These are phyloP conservation scores for Lutraria lutraria DNA, from an alignment of 2,888 invertebrate genomes.

Conservation along the genomic window DNA sequence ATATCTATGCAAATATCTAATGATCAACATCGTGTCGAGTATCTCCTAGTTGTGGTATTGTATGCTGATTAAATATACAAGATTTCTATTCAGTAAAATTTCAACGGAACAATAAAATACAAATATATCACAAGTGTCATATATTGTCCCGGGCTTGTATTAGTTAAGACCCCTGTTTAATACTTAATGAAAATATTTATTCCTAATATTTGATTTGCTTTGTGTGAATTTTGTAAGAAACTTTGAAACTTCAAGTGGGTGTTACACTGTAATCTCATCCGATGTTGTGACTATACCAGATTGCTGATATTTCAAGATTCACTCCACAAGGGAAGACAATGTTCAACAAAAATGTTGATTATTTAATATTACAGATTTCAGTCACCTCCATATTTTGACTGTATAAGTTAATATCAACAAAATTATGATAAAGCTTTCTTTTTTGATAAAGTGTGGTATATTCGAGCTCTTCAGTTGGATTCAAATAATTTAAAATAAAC, in stretches of 20 bases:
- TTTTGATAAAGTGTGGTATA: not conserved
- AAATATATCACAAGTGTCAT: slow-evolving; percentile 22
- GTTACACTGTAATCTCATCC: not conserved
- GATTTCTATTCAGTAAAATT: not conserved
- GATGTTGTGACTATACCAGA: not conserved
- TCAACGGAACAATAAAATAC: slow-evolving; percentile 15
- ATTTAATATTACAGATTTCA: not conserved
- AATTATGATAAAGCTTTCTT: not conserved
- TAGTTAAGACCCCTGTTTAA: slow-evolving; percentile 37
- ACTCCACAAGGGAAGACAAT: not conserved
- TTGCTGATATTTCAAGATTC: slow-evolving; percentile 15
- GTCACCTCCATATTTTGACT: not conserved
- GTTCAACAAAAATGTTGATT: not conserved
- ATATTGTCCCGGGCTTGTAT: not conserved
- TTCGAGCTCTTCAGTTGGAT: not conserved
- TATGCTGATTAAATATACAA: slow-evolving; percentile 7
- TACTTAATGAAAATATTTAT: slow-evolving; percentile 48
- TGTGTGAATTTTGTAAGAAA: slow-evolving; percentile 1
- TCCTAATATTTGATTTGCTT: slow-evolving; percentile 33
- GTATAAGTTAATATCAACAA: slow-evolving; percentile 1
- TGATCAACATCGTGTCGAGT: not conserved
- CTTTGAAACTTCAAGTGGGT: slow-evolving; percentile 13
- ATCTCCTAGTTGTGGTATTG: not conserved
- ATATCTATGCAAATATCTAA: slow-evolving; percentile 24
- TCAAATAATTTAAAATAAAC: not conserved